Evolutionary conservation across 2,113 vertebrate species (phyloP).

Genomic region (Caretta caretta): DNA sequence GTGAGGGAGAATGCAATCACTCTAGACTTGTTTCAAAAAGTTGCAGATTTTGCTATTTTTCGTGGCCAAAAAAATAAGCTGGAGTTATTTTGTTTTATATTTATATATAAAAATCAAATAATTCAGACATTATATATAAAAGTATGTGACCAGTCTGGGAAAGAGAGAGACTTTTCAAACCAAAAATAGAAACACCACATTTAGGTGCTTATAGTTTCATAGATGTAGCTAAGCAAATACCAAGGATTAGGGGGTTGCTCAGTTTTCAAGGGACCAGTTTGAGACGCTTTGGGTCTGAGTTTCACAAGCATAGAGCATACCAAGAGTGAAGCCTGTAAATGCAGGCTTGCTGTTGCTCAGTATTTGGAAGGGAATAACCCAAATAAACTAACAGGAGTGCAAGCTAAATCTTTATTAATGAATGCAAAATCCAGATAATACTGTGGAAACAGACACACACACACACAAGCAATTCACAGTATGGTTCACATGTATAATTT

Average conservation of each 20-base stretch:
- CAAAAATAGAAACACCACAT: not conserved
- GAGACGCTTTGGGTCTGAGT: not conserved
- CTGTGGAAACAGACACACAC: not conserved
- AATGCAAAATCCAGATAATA: not conserved
- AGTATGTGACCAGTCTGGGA: not conserved
- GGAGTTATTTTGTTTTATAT: not conserved
- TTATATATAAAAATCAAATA: not conserved
- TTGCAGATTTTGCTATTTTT: not conserved
- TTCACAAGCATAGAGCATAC: accelerated
- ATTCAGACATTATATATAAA: not conserved
- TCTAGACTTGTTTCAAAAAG: not conserved
- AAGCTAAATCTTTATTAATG: not conserved
- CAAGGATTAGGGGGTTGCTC: not conserved
- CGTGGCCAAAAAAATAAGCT: not conserved
- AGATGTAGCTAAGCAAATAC: not conserved
- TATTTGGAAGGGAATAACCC: accelerated
- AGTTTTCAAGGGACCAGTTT: not conserved
- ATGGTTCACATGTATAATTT: not conserved
- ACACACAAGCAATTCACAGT: not conserved
- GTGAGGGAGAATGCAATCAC: not conserved
- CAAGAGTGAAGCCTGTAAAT: not conserved
- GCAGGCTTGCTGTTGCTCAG: not conserved
- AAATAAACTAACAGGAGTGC: accelerated
- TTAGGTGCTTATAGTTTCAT: not conserved
- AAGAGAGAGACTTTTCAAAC: not conserved